phyloP scores from a whole-genome alignment of 30 jellyfish, hydroid and myxozoan species.

The Hydractinia symbiolongicarpus region DNA sequence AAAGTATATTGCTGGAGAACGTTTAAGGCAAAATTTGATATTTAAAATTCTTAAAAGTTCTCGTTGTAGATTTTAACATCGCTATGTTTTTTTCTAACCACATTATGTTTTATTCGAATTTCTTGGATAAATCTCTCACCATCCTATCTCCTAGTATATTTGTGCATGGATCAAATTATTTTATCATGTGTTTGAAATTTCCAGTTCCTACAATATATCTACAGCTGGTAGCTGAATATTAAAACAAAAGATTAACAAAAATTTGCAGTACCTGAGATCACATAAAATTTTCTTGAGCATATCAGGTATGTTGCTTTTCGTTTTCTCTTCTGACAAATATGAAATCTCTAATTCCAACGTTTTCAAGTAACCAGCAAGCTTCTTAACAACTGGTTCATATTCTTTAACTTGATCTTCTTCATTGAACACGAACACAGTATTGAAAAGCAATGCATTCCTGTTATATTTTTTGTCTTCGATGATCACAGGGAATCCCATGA shows the following conservation, averaged over 20 bases:
- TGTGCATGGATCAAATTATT: no score
- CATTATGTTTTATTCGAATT: background rate
- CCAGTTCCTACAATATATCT: no score
- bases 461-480: conserved; percentile 62
- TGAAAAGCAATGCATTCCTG: conserved; percentile 73
- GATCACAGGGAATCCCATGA: conserved; percentile 72
- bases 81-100: no score
- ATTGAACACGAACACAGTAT: conserved; percentile 66
- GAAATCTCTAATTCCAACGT: conserved; percentile 71
- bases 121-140: no score
- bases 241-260: background rate
- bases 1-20: background rate
- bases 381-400: conserved; percentile 73
- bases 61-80: no score
- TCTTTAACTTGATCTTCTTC: conserved; percentile 54
- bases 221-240: background rate
- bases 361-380: conserved; percentile 63
- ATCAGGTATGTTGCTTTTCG: conserved; percentile 41
- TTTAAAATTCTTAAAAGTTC: no score
- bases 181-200: background rate
- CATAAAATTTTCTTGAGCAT: conserved; percentile 49
- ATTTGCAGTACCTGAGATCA: conserved; percentile 24
- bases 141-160: no score
- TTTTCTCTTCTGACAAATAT: conserved; percentile 55
- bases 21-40: background rate